Evolutionary conservation across 2,888 invertebrate species (phyloP), one percentile per base, ranked within the genome.

Genomic region (Philereme transversata): DNA sequence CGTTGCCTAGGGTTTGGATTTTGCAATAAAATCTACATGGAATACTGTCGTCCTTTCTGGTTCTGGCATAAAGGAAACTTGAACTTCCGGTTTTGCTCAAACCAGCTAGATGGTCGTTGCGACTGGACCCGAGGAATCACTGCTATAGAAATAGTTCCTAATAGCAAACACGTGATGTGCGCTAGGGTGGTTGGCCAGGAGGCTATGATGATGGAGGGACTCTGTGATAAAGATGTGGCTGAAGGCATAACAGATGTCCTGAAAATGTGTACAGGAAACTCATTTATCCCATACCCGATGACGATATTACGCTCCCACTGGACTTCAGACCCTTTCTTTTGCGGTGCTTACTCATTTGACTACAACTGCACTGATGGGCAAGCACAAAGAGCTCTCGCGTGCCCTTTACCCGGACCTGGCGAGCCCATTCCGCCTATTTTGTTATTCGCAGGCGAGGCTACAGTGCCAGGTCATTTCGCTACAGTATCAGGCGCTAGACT

Each of bases 361-460:
- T 92, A 91, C 51, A 90, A 87, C 5, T 71, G 72, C 58, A 72
- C 79, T 7, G 77, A 84, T 33, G 90, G 90, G 3, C 57, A 74
- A 3, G 78, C 79, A n/a, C 90, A 89, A 59, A 75, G 82, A 57
- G 93, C 94, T 1, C 75, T 96, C 53, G 94, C 94, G 0, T 93
- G 93, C 69, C 96, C 96, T 0, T 78, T 96, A 43, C 95, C 95
- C 9, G 92, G 93, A 0, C 94, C 94, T 41, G 93, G 93, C 63
- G 87, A 87, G 44, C 93, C 95, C 0, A 84, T 94, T n/a, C 94
- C 95, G 0, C 96, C 96, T 0, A 93, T 95, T 49, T 83, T 97
- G 44, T 81, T 97, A 50, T 97, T 97, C 77, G 97, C 97, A 10
- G 97, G 97, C 0, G 97, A 97, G 82, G 97, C 97, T 0, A 97